phyloP scores from a whole-genome alignment of 2,797 vertebrate genomes.

The Tiaroga cobitis region DNA sequence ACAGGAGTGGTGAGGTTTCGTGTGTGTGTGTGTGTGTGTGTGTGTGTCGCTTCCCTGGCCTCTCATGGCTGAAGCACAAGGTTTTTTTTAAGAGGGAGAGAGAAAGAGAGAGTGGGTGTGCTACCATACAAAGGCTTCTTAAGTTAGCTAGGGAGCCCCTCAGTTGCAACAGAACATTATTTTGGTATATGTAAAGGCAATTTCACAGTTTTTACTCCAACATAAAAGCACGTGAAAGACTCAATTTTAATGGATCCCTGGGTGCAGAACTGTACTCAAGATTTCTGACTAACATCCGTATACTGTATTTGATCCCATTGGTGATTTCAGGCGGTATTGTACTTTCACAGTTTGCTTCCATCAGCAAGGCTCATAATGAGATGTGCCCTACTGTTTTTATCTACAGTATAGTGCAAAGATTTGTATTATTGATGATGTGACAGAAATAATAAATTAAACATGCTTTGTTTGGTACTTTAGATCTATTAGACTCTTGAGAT shows the following conservation, averaged over 20 bases:
- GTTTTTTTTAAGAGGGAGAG: conserved; percentile 25
- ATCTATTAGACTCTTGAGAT: not conserved
- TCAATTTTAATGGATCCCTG: conserved; percentile 58
- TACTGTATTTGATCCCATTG: conserved; percentile 55
- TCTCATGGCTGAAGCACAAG: conserved; percentile 48
- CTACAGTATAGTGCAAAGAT: not conserved
- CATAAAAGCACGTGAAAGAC: conserved; percentile 61
- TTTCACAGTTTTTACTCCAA: conserved; percentile 59
- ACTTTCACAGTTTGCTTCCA: not conserved
- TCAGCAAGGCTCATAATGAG: not conserved
- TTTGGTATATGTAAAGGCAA: conserved; percentile 12
- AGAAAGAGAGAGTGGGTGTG: conserved; percentile 35
- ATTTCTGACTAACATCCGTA: conserved; percentile 62
- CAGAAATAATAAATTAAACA: conserved; percentile 38
- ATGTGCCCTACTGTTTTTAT: not conserved
- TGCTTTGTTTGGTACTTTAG: not conserved
- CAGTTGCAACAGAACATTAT: conserved; percentile 27
- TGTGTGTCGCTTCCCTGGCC: conserved; percentile 51
- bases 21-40: conserved; percentile 26
- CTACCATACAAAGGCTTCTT: conserved; percentile 44
- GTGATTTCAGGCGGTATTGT: conserved; percentile 50
- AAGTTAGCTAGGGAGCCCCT: conserved; percentile 28
- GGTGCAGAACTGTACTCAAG: conserved; percentile 55
- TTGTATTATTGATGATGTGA: conserved; percentile 32
- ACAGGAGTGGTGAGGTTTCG: conserved; percentile 76